phyloP scores from a whole-genome alignment of 92 coral and sea anemone genomes.

The Parazoanthus swiftii region DNA sequence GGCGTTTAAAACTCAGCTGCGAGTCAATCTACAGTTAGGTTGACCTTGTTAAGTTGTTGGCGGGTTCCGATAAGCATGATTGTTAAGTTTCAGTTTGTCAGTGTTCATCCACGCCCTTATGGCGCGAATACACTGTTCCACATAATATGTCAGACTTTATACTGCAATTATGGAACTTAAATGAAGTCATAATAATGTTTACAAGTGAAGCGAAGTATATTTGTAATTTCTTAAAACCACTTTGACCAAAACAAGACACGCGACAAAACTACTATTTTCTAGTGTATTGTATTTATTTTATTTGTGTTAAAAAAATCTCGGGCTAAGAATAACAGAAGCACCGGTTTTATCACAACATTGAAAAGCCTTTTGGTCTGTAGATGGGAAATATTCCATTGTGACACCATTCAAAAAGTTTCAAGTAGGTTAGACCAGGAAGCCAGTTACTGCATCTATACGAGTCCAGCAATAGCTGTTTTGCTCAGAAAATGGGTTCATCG shows the following conservation, averaged over 20 bases:
- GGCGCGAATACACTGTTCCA: no score
- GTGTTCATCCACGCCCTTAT: no score
- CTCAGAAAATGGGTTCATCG: background rate
- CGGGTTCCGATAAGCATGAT: no score
- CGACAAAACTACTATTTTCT: background rate
- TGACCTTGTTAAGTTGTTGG: no score
- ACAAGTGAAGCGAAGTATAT: no score
- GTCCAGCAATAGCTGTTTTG: background rate
- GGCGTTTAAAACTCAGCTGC: no score
- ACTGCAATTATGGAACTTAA: no score
- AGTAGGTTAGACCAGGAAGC: background rate
- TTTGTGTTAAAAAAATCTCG: slow-evolving; percentile 42
- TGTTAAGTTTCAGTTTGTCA: no score
- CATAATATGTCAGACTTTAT: no score
- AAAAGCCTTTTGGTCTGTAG: slow-evolving; percentile 43
- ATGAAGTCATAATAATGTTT: no score
- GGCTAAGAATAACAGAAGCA: slow-evolving; percentile 12
- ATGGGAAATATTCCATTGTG: background rate
- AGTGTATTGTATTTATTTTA: slow-evolving; percentile 16
- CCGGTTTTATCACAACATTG: slow-evolving; percentile 32
- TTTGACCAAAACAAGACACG: background rate
- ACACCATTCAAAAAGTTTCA: background rate
- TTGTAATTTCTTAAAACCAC: no score
- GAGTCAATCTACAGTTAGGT: no score
- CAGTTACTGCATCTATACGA: background rate